Base-by-base conservation (phyloP, 2,797 vertebrate species). In the Clamator glandarius region DNA sequence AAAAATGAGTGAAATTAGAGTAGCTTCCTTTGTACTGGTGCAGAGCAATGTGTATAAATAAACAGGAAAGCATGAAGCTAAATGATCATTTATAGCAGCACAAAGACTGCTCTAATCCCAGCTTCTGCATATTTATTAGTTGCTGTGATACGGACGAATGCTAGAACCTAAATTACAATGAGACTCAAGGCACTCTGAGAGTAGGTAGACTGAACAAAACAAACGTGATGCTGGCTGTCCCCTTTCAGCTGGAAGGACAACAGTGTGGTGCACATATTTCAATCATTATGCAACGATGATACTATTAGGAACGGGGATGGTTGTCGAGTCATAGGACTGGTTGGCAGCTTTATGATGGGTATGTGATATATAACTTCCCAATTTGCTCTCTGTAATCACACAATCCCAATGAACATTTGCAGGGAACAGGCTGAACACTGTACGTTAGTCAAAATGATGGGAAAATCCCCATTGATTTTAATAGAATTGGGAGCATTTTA, bases 271-370 rank as follows among this genome's bases (percentile, higher is more conserved):
- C 55, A 73, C 11, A 8, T 2, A 57, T 61, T 78, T 57, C 89
- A 76, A 1, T 70, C 58, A 89, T 86, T 29, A 62, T 14, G 6
- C 70, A 61, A 52, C 8, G 82, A 78, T 83, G 74, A 67, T 70
- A 21, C 41, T 46, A 55, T 58, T 25, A 90, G 75, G 73, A 92
- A 75, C 13, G 54, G n/a, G 29, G 91, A 83, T 54, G 88, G 57
- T 39, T 91, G 59, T 80, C 19, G 13, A 96, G 51, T 84, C 85
- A 69, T 13, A 82, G 92, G 68, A 93, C 62, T 91, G 93, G 85
- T 67, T 94, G 93, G 74, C 82, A 92, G 62, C 81, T 91, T 93
- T 90, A 75, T 93, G 95, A 96, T 81, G 94, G 95, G 82, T 83
- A 90, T 93, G 63, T 87, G 17, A 63, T 93, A 64, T 72, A 46